Percentiles rank a stretch among this genome's conserved stretches.
Evolutionary conservation across 2,888 invertebrate species (phyloP).

Genomic region (Resseliella maxima): DNA sequence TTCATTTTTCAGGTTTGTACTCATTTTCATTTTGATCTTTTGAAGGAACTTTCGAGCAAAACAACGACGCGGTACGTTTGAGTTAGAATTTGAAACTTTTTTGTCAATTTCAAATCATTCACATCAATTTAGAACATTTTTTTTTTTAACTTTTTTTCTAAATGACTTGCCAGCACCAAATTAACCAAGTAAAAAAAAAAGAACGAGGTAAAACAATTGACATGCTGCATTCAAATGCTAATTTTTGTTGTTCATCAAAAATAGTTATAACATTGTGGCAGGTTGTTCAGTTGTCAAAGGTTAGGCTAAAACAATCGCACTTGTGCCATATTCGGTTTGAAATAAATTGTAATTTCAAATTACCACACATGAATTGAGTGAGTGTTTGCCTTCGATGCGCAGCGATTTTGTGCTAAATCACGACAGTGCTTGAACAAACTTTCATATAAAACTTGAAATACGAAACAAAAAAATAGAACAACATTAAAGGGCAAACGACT

Average conservation of each 20-base stretch:
- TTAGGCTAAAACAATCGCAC: not conserved
- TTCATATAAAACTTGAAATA: not conserved
- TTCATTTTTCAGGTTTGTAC: conserved; percentile 38
- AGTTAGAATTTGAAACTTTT: not conserved
- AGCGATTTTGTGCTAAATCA: not conserved
- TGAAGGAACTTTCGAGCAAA: conserved; percentile 27
- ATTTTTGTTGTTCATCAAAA: not conserved
- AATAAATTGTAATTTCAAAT: conserved; percentile 1
- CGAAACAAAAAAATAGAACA: not conserved
- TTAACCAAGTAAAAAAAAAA: not conserved
- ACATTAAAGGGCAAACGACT: not conserved
- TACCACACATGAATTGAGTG: not conserved
- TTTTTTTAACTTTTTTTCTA: too few relatives aligned
- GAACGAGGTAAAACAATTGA: not conserved
- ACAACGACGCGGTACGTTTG: not conserved
- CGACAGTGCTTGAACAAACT: not conserved
- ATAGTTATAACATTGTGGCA: not conserved
- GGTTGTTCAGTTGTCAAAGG: conserved; percentile 40
- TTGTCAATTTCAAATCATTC: too few relatives aligned
- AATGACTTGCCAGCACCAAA: not conserved
- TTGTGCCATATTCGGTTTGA: not conserved
- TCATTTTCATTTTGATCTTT: not conserved
- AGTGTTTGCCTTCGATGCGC: not conserved
- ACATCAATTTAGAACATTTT: not conserved
- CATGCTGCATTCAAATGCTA: conserved; percentile 1